Conservation (phyloP, 2,797 vertebrate species). For the Acanthurus lineatus region DNA sequence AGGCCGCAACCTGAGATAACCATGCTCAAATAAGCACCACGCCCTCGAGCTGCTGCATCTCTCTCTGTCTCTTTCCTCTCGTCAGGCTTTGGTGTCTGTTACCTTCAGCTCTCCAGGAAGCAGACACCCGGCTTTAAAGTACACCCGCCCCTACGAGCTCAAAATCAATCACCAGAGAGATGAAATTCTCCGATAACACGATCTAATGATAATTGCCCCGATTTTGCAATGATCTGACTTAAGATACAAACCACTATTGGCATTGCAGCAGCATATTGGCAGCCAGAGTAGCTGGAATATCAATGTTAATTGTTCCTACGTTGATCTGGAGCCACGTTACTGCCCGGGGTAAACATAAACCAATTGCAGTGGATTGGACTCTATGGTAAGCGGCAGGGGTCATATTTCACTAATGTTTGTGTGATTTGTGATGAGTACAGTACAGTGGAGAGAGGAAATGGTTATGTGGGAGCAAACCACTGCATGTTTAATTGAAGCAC, state of each 20-base stretch:
- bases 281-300: constrained; percentile 77
- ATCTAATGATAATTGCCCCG: constrained; percentile 77
- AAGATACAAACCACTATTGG: constrained; percentile 77
- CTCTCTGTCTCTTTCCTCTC: constrained; percentile 42
- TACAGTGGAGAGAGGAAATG: constrained; percentile 53
- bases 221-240: constrained; percentile 73
- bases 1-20: constrained; percentile 71
- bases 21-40: constrained; percentile 64
- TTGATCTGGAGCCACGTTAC: constrained; percentile 71
- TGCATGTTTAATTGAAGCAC: constrained; percentile 69
- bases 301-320: constrained; percentile 78
- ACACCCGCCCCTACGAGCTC: constrained; percentile 50
- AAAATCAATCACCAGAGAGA: constrained; percentile 82
- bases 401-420: constrained; percentile 57
- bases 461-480: constrained; percentile 46
- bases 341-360: constrained; percentile 73
- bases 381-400: constrained; percentile 51
- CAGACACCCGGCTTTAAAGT: constrained; percentile 62
- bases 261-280: constrained; percentile 64
- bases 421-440: constrained; percentile 61
- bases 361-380: constrained; percentile 59
- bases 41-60: constrained; percentile 58
- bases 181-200: constrained; percentile 80
- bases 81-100: constrained; percentile 70
- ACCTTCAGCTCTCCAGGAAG: constrained; percentile 76